Evolutionary conservation across 2,113 vertebrate species (phyloP).

Genomic region (Nymphicus hollandicus): DNA sequence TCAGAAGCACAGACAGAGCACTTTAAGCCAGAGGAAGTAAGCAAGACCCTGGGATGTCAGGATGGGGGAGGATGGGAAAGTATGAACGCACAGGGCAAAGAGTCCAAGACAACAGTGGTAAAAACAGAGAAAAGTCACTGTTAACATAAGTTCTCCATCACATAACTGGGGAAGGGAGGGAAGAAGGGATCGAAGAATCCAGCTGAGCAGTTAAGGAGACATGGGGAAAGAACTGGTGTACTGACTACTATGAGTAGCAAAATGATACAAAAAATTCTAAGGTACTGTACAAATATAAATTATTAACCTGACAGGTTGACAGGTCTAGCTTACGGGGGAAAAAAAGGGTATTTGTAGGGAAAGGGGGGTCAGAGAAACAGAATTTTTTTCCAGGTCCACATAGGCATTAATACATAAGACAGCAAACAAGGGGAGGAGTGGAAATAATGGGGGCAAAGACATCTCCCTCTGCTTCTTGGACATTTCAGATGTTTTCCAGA

Average conservation of each 20-base stretch:
- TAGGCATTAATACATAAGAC: not conserved
- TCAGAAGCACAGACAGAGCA: not conserved
- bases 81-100: not conserved
- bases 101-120: not conserved
- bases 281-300: not conserved
- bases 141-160: not conserved
- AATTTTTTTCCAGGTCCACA: not conserved
- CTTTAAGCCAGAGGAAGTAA: not conserved
- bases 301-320: not conserved
- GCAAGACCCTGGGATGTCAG: not conserved
- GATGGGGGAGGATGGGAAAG: not conserved
- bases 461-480: not conserved
- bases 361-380: not conserved
- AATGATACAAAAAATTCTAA: not conserved
- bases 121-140: not conserved
- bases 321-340: not conserved
- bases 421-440: not conserved
- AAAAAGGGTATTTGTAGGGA: not conserved
- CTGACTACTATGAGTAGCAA: not conserved
- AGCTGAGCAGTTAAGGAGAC: not conserved
- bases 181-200: not conserved
- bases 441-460: not conserved
- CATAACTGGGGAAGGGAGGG: fast-evolving
- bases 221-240: not conserved
- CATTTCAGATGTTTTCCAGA: not conserved